Base-by-base conservation (phyloP, 2,113 vertebrate species). In the Trematomus loennbergii region DNA sequence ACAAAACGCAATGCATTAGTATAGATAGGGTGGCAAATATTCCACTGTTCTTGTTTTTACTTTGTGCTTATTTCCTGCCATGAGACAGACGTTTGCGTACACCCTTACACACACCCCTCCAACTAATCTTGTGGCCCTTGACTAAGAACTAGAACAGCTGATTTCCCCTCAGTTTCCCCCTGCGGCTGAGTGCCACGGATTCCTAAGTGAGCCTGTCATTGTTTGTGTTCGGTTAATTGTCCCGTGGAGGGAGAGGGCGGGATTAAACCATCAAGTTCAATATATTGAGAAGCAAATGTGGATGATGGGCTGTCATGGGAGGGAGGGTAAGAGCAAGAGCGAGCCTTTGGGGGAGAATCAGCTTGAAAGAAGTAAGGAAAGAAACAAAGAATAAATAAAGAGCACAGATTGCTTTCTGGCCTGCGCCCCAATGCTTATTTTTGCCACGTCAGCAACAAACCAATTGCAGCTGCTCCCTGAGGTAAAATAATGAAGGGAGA, bases 251-350 rank as follows among this genome's bases (percentile, higher is more conserved):
- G 78, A 85, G 68, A 92, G 78, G 60, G 79, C 25, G 61, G 80
- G 87, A 90, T 93, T 90, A 91, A 93, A 89, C 86, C 85, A 86
- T 94, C 89, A 88, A 81, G 81, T 91, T 84, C 76, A 92, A 93
- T 93, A 93, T 82, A 90, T 82, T 75, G 81, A 81, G 87, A 90
- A 60, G 74, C 60, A 87, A 89, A 87, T 71, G 79, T 83, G 36
- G 59, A 78, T 78, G 85, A 89, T 67, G 58, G 79, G 76, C 64
- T 88, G 90, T 89, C 84, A 80, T 57, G 83, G 78, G 79, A 82
- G 58, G 20, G 29, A 52, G 65, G 53, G 59, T 43, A 48, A 72
- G 60, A 33, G 70, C 76, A 75, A 82, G 67, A 68, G 82, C 0
- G 12, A 78, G 75, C 88, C 79, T 40, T 82, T 72, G 53, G 70